Evolutionary conservation across 2,113 vertebrate species (phyloP).

Genomic region (Sapayoa aenigma): DNA sequence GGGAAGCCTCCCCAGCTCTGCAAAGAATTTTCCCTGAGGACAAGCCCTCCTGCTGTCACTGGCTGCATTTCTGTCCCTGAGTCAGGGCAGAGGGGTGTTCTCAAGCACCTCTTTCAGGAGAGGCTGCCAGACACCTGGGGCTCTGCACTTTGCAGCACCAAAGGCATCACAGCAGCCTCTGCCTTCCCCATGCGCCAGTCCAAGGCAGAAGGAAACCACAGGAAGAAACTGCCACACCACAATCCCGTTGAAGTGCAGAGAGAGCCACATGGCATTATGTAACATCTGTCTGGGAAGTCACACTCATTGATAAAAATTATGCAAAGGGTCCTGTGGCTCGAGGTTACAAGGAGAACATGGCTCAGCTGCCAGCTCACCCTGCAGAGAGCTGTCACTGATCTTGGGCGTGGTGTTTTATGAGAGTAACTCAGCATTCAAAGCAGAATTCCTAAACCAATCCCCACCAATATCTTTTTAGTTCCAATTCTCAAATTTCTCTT

Average conservation of each 20-base stretch:
- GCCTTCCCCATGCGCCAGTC: not conserved
- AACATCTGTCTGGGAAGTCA: not conserved
- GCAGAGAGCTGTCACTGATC: not conserved
- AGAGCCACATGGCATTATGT: not conserved
- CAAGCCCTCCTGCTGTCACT: not conserved
- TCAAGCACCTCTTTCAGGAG: not conserved
- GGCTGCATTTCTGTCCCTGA: not conserved
- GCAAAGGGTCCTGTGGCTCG: not conserved
- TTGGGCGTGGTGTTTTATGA: rapidly evolving
- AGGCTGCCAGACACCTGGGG: not conserved
- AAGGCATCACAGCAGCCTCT: not conserved
- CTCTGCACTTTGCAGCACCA: rapidly evolving
- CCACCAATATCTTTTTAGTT: not conserved
- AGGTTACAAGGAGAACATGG: not conserved
- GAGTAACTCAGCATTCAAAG: not conserved
- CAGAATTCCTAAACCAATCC: not conserved
- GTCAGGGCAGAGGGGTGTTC: not conserved
- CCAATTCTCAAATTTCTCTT: too few species aligned
- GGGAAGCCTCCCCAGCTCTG: not conserved
- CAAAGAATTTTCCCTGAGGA: not conserved
- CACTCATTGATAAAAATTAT: slow-evolving; percentile 50
- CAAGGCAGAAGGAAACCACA: not conserved
- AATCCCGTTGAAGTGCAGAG: not conserved
- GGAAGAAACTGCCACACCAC: not conserved
- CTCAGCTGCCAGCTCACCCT: not conserved